Base-by-base conservation (phyloP, 2,113 vertebrate species). In the Panthera uncia region DNA sequence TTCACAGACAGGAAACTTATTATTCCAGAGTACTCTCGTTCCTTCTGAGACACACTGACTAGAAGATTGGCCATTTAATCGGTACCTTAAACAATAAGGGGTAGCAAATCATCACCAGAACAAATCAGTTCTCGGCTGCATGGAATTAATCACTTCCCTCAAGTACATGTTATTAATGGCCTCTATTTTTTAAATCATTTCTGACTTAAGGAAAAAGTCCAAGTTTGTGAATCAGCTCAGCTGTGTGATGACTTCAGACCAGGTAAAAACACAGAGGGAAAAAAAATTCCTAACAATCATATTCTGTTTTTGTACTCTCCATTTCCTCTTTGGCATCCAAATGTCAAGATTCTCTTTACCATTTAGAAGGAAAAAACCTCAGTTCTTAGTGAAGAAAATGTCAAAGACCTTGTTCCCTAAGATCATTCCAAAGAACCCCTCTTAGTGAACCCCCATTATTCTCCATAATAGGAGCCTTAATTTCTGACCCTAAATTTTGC, bases 1-100 rank as follows among this genome's bases (percentile, higher is more conserved):
- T 96, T 97, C 97, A 95, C 89, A 97, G 79, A 97, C 73, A 86
- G 86, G 93, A 87, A 97, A 82, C 29, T 87, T 86, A 90, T 92
- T 92, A 95, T 45, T 96, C 95, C 95, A 97, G 68, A 57, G 25
- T 71, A 96, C 74, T 83, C 8, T 80, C 63, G 36, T 66, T 80
- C 95, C 96, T 88, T 89, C 68, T 92, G 57, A 33, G 48, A 97
- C 57, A 96, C 90, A 96, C 31, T 87, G 93, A 97, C 94, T 97
- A 88, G 89, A 95, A 93, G 93, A 73, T 31, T 76, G 73, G 85
- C 96, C 97, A 52, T 90, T 96, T 94, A 98, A 82, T 48, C 69
- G 73, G 78, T 93, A 97, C 96, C 86, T 97, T 95, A 63, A 94
- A 97, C 55, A 96, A 92, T 76, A 95, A 89, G 41, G 79, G 69